Conservation (phyloP, 2,113 vertebrate species). For the Fregata magnificens region DNA sequence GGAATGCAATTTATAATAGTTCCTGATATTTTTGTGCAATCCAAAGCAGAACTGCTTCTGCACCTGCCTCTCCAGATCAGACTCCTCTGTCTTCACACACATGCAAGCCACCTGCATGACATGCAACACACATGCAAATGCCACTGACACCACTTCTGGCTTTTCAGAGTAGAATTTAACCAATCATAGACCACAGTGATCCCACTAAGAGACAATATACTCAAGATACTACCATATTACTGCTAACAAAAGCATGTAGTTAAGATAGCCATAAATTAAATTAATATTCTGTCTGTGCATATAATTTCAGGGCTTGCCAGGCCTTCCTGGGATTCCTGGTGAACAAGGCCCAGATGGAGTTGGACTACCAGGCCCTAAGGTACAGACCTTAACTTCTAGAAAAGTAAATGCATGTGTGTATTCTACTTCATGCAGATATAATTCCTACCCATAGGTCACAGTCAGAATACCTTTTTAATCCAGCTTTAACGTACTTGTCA, state of each 20-base stretch:
- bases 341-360: slow-evolving; percentile 83
- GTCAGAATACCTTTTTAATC: neutral
- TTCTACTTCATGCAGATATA: neutral
- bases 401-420: neutral
- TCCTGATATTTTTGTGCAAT: neutral
- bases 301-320: slow-evolving; percentile 80
- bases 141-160: neutral
- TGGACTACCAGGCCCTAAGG: slow-evolving; percentile 88
- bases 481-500: neutral
- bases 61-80: neutral
- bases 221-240: neutral
- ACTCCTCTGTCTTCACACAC: neutral
- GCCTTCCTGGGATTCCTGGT: slow-evolving; percentile 80
- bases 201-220: neutral
- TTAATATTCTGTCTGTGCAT: neutral
- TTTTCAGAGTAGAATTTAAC: neutral
- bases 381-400: slow-evolving; percentile 31
- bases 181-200: neutral
- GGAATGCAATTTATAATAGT: neutral
- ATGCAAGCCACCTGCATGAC: neutral
- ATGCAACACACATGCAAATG: neutral
- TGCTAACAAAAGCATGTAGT: neutral
- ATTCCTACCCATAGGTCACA: neutral
- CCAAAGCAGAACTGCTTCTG: neutral
- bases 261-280: neutral